Evolutionary conservation across 2,113 vertebrate genomes (phyloP).

Genomic region (Fukomys damarensis): DNA sequence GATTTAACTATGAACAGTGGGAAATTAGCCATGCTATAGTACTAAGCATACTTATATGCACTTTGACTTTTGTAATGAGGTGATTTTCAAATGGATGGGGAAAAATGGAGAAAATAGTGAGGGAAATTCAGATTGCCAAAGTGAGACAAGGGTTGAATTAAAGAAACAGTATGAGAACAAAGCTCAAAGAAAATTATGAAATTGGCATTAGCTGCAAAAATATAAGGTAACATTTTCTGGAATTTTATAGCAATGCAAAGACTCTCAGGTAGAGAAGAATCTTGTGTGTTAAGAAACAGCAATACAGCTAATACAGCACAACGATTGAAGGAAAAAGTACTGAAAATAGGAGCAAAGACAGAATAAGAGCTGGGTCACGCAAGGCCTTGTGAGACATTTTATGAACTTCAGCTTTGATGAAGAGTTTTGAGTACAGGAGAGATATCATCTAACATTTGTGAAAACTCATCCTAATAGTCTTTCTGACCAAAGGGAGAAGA

Average conservation of each 20-base stretch:
- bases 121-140: neutral
- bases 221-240: neutral
- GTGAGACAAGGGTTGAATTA: neutral
- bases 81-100: neutral
- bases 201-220: neutral
- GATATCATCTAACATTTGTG: neutral
- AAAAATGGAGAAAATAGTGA: neutral
- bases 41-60: too few relatives aligned
- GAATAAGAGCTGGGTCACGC: neutral
- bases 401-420: neutral
- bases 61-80: neutral
- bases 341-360: neutral
- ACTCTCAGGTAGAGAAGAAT: neutral
- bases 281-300: neutral
- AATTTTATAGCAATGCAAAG: neutral
- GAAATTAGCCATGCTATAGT: neutral
- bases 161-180: neutral
- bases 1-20: neutral
- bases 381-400: neutral
- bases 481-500: neutral
- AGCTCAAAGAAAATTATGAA: neutral
- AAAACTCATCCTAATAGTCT: neutral
- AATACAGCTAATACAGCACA: neutral
- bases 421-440: neutral
- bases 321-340: too few relatives aligned